Base-by-base conservation (phyloP, 37 sponge, comb jelly and placozoan genomes). In the Halisarca cf. caerulea region DNA sequence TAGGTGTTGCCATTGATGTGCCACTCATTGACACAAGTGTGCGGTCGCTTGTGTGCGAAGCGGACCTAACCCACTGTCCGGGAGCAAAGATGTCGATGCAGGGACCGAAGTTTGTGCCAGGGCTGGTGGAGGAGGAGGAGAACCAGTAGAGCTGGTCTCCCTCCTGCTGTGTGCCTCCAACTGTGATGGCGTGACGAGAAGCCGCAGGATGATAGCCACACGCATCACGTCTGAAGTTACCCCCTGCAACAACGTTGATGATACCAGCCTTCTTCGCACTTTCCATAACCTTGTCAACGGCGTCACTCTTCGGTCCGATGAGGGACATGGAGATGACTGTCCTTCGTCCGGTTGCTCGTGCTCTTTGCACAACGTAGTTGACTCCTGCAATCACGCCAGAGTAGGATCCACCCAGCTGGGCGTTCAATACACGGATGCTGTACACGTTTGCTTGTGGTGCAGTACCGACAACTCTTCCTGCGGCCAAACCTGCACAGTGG, bases 41-140 rank as follows among this genome's bases (percentile, higher is more conserved):
- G 33, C 39, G 32, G 28, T 45, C 77, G 40, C 91, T 88, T 0
- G 55, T 28, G 53, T 78, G 59, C 44, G 74, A 84, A 28, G 94
- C 94, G 44, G 85, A 91, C 24, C 28, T 35, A 2, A 93, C 68
- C 27, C 47, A 4, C 34, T 78, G 74, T 30, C 88, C 94, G 5
- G 94, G 94, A 51, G 94, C 90, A 85, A 93, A 79, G 9, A 93
- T 84, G 68, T 90, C 88, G 0, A 93, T 86, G 54, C 94, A 93
- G 27, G 55, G 45, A 1, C 94, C 94, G 41, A 45, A 85, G 72
- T 85, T 88, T 1, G 91, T 90, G 60, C 42, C 82, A 34, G 62
- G 61, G 28, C 62, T 81, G 25, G 7, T 23, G 36, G 41, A 41
- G 44, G 77, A 41, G 45, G 44, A 2, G 27, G 28, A 38, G 41